Conservation (phyloP, 2,113 vertebrate species). For the Mustela nigripes region DNA sequence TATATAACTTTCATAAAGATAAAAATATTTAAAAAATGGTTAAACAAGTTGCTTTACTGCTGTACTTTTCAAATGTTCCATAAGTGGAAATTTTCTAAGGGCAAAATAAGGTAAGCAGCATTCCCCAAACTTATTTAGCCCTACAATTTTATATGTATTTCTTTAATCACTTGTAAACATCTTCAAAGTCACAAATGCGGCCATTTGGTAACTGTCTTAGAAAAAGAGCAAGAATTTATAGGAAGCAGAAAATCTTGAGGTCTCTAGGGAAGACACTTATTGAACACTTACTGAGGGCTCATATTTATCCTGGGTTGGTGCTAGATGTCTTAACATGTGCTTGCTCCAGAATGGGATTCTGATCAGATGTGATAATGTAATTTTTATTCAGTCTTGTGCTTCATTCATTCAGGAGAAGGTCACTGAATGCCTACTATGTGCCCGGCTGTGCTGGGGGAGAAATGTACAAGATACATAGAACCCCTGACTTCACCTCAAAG, state of each 20-base stretch:
- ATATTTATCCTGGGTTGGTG: not conserved
- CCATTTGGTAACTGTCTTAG: not conserved
- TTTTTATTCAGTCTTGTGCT: not conserved
- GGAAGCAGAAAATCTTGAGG: not conserved
- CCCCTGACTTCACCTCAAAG: not conserved
- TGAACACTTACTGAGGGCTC: not conserved
- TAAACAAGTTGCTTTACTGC: not conserved
- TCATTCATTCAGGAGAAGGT: constrained; percentile 6
- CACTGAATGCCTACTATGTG: not conserved
- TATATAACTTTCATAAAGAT: not conserved
- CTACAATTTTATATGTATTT: not conserved
- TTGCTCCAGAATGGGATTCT: not conserved
- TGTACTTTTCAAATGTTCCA: not conserved
- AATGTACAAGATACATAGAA: not conserved
- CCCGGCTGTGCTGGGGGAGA: not conserved
- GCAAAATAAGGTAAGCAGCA: not conserved
- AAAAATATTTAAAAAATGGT: not conserved
- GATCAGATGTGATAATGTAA: not conserved
- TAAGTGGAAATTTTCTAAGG: not conserved
- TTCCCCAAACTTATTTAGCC: not conserved
- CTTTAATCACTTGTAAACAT: not conserved
- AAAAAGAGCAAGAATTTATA: not conserved
- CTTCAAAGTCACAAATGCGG: not conserved
- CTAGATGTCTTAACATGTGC: not conserved
- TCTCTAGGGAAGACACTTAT: not conserved